Percentiles rank a stretch among this genome's conserved stretches.
These are phyloP conservation scores for Galerucella pusilla DNA, from an alignment of 2,888 invertebrate genomes.

Conservation along the genomic window DNA sequence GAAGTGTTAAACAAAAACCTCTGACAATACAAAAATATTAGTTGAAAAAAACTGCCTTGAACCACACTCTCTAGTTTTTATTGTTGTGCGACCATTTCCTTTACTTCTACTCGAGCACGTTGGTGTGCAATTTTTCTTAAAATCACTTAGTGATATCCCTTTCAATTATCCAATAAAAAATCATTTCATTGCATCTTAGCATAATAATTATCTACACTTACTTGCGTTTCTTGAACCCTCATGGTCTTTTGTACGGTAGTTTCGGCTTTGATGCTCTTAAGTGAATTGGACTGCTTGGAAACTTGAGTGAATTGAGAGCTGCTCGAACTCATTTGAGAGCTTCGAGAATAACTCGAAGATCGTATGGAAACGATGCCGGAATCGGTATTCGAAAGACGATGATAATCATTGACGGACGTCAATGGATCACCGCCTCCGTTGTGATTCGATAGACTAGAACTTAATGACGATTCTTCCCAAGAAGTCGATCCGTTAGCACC, in stretches of 20 bases:
- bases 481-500: constrained; percentile 57
- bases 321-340: constrained; percentile 71
- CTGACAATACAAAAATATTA: too few species aligned
- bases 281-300: constrained; percentile 49
- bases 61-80: too few species aligned
- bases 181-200: too few species aligned
- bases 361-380: constrained; percentile 74
- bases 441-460: constrained; percentile 58
- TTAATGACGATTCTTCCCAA: constrained; percentile 62
- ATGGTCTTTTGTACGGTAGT: constrained; percentile 52
- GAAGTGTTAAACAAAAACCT: too few species aligned
- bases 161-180: too few species aligned
- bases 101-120: too few species aligned
- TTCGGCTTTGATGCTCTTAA: constrained; percentile 55
- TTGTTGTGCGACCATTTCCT: too few species aligned
- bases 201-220: constrained; percentile 23
- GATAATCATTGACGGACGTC: constrained; percentile 55
- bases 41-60: too few species aligned
- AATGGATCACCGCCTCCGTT: constrained; percentile 51
- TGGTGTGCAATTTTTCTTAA: too few species aligned
- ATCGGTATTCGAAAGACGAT: constrained; percentile 65
- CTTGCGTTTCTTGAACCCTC: constrained; percentile 46
- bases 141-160: too few species aligned
- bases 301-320: constrained; percentile 61
- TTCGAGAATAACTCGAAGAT: constrained; percentile 71